Conservation (phyloP, 2,888 invertebrate species). For the Eupithecia tripunctaria region DNA sequence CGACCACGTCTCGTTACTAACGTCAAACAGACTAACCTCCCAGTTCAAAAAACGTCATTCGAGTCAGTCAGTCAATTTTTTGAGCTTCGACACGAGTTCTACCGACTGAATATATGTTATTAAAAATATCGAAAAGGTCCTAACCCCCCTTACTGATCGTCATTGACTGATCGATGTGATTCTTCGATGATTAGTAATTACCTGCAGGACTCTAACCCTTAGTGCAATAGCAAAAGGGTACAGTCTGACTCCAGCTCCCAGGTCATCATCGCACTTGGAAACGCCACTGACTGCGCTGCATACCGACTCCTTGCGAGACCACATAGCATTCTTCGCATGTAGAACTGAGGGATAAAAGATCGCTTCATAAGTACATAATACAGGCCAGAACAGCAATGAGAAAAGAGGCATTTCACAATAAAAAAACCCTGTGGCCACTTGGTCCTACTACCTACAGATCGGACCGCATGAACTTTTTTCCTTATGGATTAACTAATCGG, state of each 20-base stretch:
- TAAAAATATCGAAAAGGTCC: no score
- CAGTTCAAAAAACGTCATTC: no score
- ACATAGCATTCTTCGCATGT: conserved; percentile 71
- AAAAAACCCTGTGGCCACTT: no score
- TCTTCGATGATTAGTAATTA: conserved; percentile 38
- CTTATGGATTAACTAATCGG: no score
- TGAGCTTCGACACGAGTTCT: neutral
- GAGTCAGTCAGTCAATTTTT: neutral
- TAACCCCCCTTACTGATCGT: neutral
- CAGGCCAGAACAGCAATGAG: no score
- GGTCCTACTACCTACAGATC: no score
- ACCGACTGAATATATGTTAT: neutral
- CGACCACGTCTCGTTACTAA: no score
- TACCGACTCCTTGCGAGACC: conserved; percentile 80
- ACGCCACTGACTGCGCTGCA: conserved; percentile 77
- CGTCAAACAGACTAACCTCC: no score
- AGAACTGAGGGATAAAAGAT: conserved; percentile 55
- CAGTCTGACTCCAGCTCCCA: conserved; percentile 58
- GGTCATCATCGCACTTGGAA: conserved; percentile 68
- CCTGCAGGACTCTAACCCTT: conserved; percentile 76
- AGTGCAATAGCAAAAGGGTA: conserved; percentile 80
- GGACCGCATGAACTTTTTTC: no score
- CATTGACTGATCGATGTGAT: neutral
- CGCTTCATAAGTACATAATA: neutral
- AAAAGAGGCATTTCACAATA: no score